Evolutionary conservation across 2,113 vertebrate genomes (phyloP).

Genomic region (Pycnonotus jocosus): DNA sequence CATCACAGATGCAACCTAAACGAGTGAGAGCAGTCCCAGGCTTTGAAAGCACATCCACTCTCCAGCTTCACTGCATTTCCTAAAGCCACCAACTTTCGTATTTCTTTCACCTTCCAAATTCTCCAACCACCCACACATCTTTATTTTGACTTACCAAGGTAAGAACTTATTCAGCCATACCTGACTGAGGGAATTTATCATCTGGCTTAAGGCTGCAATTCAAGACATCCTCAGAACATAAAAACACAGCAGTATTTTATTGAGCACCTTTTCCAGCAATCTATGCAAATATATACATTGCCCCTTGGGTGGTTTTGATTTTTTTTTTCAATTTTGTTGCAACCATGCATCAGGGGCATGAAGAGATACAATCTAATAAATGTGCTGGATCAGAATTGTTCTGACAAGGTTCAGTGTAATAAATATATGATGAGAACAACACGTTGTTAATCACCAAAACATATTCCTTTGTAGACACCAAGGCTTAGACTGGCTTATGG

Average conservation of each 20-base stretch:
- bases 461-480: background rate
- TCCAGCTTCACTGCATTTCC: background rate
- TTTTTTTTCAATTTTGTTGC: background rate
- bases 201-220: background rate
- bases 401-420: background rate
- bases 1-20: background rate
- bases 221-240: background rate
- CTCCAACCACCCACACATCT: background rate
- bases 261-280: background rate
- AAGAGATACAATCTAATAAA: background rate
- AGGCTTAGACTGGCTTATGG: background rate
- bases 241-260: slow-evolving; percentile 16
- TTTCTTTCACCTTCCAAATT: background rate
- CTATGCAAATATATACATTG: slow-evolving; percentile 35
- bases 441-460: slow-evolving; percentile 26
- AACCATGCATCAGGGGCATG: background rate
- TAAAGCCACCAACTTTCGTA: background rate
- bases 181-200: slow-evolving; percentile 16
- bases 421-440: background rate
- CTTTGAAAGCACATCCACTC: background rate
- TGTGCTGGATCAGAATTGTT: background rate
- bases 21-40: background rate
- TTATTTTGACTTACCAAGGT: slow-evolving; percentile 14
- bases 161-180: background rate
- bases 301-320: background rate